These are phyloP conservation scores for Ascidia mentula DNA, from an alignment of 23 tunicate genomes.

Conservation along the genomic window DNA sequence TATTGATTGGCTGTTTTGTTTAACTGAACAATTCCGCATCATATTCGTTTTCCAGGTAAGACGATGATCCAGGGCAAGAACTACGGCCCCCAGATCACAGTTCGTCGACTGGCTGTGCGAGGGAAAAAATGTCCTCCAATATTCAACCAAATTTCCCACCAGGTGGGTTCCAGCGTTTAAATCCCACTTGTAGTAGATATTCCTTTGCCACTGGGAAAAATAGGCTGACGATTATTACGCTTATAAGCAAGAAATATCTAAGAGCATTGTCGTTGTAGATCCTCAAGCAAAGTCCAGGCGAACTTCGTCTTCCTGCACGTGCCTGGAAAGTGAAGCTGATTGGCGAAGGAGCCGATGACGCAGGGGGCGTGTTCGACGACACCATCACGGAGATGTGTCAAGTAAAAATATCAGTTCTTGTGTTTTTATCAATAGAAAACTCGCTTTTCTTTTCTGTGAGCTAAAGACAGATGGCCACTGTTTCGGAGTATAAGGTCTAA, in stretches of 20 bases:
- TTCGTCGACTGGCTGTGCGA: constrained; percentile 66
- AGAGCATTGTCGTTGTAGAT: constrained; percentile 30
- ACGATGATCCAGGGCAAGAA: constrained; percentile 98
- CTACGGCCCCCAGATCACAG: constrained; percentile 97
- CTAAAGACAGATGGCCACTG: no score
- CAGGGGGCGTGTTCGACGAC: constrained; percentile 99
- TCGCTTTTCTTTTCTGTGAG: no score
- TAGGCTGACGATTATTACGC: background rate
- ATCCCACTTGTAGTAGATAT: background rate
- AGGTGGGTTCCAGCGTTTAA: constrained; percentile 19
- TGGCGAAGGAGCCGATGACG: constrained; percentile 99
- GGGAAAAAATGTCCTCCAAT: constrained; percentile 84
- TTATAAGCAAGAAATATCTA: background rate
- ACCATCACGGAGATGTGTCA: constrained; percentile 97
- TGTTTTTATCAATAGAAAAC: no score
- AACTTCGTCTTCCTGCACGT: constrained; percentile 89
- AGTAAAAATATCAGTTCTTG: no score
- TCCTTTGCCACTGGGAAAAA: background rate
- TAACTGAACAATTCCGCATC: no score
- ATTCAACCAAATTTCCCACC: constrained; percentile 75
- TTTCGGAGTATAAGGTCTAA: no score
- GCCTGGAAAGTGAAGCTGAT: constrained; percentile 97
- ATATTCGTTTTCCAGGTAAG: constrained; percentile 77
- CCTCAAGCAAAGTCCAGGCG: constrained; percentile 61
- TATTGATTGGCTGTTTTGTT: no score